Base-by-base conservation (phyloP, 2,888 invertebrate species). In the Amiota communis region DNA sequence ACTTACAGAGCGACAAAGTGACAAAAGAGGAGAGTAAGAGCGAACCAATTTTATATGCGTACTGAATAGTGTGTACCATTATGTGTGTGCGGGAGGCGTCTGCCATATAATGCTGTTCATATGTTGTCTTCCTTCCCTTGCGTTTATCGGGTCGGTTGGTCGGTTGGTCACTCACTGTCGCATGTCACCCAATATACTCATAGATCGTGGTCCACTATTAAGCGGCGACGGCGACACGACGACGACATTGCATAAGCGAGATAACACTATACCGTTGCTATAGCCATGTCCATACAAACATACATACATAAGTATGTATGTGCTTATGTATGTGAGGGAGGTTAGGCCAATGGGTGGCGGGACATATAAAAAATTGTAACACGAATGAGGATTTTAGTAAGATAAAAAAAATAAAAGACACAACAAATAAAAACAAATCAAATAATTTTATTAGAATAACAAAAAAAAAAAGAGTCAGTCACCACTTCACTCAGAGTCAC, bases 211-310 rank as follows among this genome's bases (percentile, higher is more conserved):
- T 36, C 36, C 36, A 6, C 6, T 36, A 36, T 6, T 1, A 36
- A 36, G 36, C 36, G 36, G 36, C 8, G 36, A 36, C 36, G 36
- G 36, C 83, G 82, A 86, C 80, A 77, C 73, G 84, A 86, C 73
- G 84, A 86, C 86, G 86, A 87, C 86, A 86, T 61, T 82, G 86
- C 79, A 79, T 74, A 72, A 87, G 76, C 70, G 77, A 75, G 76
- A 67, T 51, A 69, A 74, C 82, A 73, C 68, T 71, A 76, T 74
- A 75, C 77, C 72, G 15, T 67, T 64, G 74, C 23, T 36, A 6
- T 36, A 36, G 36, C 36, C 36, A 23, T 23, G 3, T 23, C 1
- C 23, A 23, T 3, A 23, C 23, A 23, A 2, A 3, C 3, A 23
- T 23, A 23, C 1, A 23, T 23, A 23, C n/a, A n/a, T n/a, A n/a